Base-by-base conservation (phyloP, 2,113 vertebrate genomes). In the Burhinus bistriatus region DNA sequence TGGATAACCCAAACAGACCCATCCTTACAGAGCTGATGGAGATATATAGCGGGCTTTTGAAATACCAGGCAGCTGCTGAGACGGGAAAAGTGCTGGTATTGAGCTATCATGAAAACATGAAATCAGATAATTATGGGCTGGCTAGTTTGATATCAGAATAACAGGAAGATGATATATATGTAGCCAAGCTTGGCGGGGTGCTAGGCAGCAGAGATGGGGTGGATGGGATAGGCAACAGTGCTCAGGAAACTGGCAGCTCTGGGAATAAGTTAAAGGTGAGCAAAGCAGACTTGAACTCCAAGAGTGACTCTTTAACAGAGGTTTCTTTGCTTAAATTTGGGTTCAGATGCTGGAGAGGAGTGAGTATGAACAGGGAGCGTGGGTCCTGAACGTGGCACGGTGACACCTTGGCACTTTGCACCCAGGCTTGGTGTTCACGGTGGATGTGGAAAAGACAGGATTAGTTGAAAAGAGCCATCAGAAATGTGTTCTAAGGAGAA, bases 281-380 rank as follows among this genome's bases (percentile, higher is more conserved):
- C 22, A 77, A 68, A 87, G 47, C 72, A 89, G 38, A 49, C 5
- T 25, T 36, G 38, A 58, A 54, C 8, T 76, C 20, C 62, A 77
- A 52, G 14, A 72, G 7, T 14, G 47, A 40, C 30, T 30, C 30
- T 32, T 8, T 16, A 64, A 65, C 6, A 68, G 23, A 70, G 23
- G 6, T 1, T 0, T 27, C 66, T 70, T 47, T 26, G 29, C 20
- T 88, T 57, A 30, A 54, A 30, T 51, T 36, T 71, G 42, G 47
- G 25, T 36, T 44, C 29, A 12, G 8, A 3, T 9, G 18, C 44
- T 25, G 26, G 30, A 29, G 9, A 64, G 62, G 12, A 89, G 22
- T 0, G 6, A 6, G 30, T 40, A 8, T 2, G 51, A 34, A n/a
- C 1, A 19, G 10, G 9, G 11, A 9, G 2, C 5, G 11, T 10